Conservation (phyloP, 2,797 vertebrate species). For the Microctenopoma lineatum region DNA sequence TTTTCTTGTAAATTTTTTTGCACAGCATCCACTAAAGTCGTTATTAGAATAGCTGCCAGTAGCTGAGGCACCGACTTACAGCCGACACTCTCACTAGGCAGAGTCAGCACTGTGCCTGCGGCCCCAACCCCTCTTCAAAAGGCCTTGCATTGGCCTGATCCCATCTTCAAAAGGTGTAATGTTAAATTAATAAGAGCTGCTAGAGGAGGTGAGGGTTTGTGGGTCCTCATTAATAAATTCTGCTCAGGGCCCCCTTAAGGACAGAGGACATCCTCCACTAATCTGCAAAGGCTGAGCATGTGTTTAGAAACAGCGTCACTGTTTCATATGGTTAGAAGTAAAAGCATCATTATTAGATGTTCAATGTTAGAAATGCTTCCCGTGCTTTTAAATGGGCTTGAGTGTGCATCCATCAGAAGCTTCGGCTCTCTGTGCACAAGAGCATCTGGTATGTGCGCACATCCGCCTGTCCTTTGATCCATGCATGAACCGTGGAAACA, state of each 20-base stretch:
- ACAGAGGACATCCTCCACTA: not conserved
- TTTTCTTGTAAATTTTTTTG: conserved; percentile 17
- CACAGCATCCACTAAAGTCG: conserved; percentile 29
- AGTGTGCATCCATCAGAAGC: not conserved
- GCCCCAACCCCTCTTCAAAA: conserved; percentile 30
- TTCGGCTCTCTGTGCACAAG: not conserved
- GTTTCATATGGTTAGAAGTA: conserved; percentile 18
- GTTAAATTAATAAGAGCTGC: conserved; percentile 59
- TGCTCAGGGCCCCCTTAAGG: conserved; percentile 16
- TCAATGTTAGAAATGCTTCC: not conserved
- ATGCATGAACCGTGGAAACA: conserved; percentile 10
- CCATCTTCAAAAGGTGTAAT: conserved; percentile 39
- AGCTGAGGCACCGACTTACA: conserved; percentile 36
- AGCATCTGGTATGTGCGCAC: conserved; percentile 4
- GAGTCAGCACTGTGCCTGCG: conserved; percentile 51
- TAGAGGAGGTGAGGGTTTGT: conserved; percentile 14
- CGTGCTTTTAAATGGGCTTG: not conserved
- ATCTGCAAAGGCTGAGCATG: conserved; percentile 4
- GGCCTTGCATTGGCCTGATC: conserved; percentile 14
- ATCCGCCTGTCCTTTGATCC: conserved; percentile 23
- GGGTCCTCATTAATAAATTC: conserved; percentile 27
- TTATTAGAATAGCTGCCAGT: conserved; percentile 18
- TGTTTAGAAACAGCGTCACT: conserved; percentile 1
- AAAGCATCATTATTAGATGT: conserved; percentile 3
- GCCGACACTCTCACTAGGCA: conserved; percentile 38